Conservation (phyloP, 2,113 vertebrate genomes). For the Talpa occidentalis region DNA sequence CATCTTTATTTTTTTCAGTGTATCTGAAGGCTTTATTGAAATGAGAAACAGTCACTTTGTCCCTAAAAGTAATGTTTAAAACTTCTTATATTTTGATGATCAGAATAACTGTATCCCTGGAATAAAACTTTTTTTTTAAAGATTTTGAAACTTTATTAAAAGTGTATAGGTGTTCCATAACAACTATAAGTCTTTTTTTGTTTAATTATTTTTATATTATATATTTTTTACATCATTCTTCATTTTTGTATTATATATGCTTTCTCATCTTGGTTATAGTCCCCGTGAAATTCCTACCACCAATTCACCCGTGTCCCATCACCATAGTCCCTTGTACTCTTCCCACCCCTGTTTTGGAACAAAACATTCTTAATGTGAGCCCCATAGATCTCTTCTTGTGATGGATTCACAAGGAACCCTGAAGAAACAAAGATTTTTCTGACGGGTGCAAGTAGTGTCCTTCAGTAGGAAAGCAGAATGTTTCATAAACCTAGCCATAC, state of each 20-base stretch:
- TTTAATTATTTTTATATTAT: no score
- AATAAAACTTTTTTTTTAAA: no score
- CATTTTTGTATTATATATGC: no score
- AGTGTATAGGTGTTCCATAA: no score
- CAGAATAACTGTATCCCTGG: background rate
- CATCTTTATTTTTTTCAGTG: background rate
- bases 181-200: no score
- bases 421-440: slow-evolving; percentile 1
- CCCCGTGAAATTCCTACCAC: no score
- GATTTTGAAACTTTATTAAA: no score
- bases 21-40: slow-evolving; percentile 16
- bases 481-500: background rate
- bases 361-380: background rate
- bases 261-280: no score
- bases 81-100: background rate
- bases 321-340: no score
- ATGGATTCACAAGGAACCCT: background rate
- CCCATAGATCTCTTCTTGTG: background rate
- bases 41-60: slow-evolving; percentile 2
- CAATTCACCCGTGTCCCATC: no score
- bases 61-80: slow-evolving; percentile 7
- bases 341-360: no score
- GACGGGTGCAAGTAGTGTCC: background rate
- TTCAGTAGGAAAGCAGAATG: background rate
- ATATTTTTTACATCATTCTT: no score